Percentiles rank a stretch among this genome's conserved stretches.
Conservation (phyloP, 2,113 vertebrate genomes). For the Clarias batrachus region DNA sequence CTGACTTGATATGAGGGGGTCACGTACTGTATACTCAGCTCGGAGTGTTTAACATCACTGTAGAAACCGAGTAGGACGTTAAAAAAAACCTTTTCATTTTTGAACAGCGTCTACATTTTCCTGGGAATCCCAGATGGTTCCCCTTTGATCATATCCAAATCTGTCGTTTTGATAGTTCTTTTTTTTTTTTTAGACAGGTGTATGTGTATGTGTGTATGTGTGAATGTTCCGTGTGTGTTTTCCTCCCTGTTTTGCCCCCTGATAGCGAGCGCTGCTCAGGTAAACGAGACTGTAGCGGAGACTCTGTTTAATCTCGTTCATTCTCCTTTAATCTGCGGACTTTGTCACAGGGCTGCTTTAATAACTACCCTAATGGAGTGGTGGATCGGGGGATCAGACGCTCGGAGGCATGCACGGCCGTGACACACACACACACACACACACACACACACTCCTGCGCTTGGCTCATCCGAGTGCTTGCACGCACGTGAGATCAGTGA, state of each 20-base stretch:
- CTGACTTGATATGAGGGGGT: too few species aligned
- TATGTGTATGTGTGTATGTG: not conserved
- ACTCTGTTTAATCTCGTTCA: constrained; percentile 18
- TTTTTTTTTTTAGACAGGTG: too few species aligned
- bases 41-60: not conserved
- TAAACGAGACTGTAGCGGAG: constrained; percentile 11
- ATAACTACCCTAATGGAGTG: constrained; percentile 27
- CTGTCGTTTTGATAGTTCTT: not conserved
- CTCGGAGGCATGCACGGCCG: not conserved
- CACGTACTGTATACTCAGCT: too few species aligned
- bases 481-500: not conserved
- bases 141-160: not conserved
- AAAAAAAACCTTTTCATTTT: not conserved
- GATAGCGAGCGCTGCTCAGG: constrained; percentile 3
- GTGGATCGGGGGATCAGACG: constrained; percentile 14
- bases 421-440: constrained; percentile 2
- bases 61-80: not conserved
- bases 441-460: not conserved
- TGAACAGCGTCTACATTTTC: not conserved
- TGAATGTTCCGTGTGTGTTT: constrained; percentile 2
- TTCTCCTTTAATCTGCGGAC: constrained; percentile 16
- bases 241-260: not conserved
- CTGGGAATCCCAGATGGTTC: not conserved
- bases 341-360: constrained; percentile 27
- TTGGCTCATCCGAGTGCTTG: not conserved